These are phyloP conservation scores for Mesodorylaimus sp. DNA, from an alignment of 2,888 invertebrate genomes.

Conservation along the genomic window DNA sequence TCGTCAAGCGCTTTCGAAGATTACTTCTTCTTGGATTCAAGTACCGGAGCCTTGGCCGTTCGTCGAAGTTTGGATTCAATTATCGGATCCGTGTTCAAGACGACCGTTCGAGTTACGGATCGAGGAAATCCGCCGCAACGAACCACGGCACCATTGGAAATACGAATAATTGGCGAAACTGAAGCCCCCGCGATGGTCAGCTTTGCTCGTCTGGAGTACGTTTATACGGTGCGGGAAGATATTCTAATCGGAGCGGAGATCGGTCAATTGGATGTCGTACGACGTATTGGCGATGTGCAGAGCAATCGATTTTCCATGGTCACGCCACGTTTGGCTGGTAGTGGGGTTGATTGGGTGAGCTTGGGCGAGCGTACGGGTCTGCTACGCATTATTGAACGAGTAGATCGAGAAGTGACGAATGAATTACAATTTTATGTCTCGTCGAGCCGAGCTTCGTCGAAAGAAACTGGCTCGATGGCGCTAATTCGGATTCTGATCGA, in stretches of 20 bases:
- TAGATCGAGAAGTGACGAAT: constrained; percentile 6
- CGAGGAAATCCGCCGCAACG: constrained; percentile 50
- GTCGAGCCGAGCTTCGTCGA: background rate
- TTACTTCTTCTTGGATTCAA: no score
- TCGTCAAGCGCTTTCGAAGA: no score
- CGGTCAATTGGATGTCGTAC: background rate
- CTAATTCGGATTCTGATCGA: constrained; percentile 54
- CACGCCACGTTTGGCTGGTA: no score
- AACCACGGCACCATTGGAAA: constrained; percentile 59
- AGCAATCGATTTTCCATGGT: no score
- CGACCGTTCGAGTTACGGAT: no score
- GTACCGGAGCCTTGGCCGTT: no score
- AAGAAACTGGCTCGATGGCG: constrained; percentile 14
- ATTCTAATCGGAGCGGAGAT: constrained; percentile 1
- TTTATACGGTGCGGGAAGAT: constrained; percentile 3
- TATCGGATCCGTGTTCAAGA: no score
- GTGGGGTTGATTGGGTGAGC: no score
- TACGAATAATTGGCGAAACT: constrained; percentile 29
- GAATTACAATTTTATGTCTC: background rate
- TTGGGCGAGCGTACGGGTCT: background rate
- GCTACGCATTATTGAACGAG: background rate
- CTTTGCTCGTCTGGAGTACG: background rate
- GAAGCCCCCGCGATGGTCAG: background rate
- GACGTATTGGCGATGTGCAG: no score
- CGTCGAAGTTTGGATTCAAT: no score